Evolutionary conservation across 2,888 invertebrate species (phyloP), one percentile per base, ranked within the genome.

Genomic region (Euplexia lucipara): DNA sequence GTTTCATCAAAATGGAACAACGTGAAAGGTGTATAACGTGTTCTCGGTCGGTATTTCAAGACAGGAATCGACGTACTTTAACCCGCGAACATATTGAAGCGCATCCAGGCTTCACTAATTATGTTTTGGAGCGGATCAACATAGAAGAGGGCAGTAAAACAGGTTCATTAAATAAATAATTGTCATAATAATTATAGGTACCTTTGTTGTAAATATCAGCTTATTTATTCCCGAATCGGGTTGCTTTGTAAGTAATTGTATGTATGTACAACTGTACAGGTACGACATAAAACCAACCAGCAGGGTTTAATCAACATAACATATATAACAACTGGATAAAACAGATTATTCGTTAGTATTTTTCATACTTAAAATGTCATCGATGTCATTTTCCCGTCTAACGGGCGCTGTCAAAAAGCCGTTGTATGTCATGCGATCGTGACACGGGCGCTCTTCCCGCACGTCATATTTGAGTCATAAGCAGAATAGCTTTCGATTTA

Each of bases 121-220:
- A 57, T 45, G 57, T 57, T 45, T 45, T 47, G 45, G 34, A 45
- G 16, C 57, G 57, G n/a, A 57, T 45, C n/a, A n/a, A n/a, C n/a
- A n/a, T n/a, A n/a, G n/a, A 45, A 45, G 57, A 45, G 35, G 45
- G 34, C 22, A 57, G 44, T 56, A 53, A 53, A 53, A n/a, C 35
- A 35, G 32, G 35, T n/a, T 10, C 18, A 22, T n/a, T n/a, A n/a
- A n/a, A n/a, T n/a, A n/a, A n/a, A n/a, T n/a, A n/a, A n/a, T n/a
- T n/a, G n/a, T n/a, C 16, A 35, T n/a, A 35, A 39, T 39, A 39
- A 39, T 39, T 39, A 39, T 39, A 39, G 39, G 39, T 39, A 39
- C 39, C 39, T 42, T 10, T 41, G 18, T 16, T 41, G 7, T 44
- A 44, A 20, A 22, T 44, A 44, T n/a, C n/a, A n/a, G n/a, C n/a